phyloP scores from a whole-genome alignment of 2,888 invertebrate species.

The Uropetala carovei region DNA sequence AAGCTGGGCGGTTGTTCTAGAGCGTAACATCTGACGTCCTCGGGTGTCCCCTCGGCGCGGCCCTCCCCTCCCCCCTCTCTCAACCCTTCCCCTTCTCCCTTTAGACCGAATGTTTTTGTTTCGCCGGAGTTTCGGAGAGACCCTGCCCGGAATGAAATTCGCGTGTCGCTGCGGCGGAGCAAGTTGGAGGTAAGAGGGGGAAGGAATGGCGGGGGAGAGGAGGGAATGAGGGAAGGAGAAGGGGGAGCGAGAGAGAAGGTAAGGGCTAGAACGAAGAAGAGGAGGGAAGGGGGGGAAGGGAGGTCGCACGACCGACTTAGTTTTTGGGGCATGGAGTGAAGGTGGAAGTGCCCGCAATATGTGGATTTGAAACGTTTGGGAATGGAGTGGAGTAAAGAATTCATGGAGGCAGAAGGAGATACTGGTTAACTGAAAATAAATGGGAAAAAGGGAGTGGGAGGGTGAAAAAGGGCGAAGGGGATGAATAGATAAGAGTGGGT shows the following conservation, averaged over 20 bases:
- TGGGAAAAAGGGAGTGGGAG: not conserved
- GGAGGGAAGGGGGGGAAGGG: too few species aligned
- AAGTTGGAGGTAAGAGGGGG: constrained; percentile 8
- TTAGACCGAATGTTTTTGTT: constrained; percentile 34
- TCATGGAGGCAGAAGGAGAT: constrained; percentile 3
- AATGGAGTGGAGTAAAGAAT: constrained; percentile 20
- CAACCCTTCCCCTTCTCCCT: not conserved
- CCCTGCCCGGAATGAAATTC: constrained; percentile 29
- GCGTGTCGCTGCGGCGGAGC: constrained; percentile 36
- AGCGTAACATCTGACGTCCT: not conserved
- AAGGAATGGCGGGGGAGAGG: not conserved
- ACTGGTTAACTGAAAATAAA: constrained; percentile 31
- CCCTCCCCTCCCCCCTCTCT: not conserved
- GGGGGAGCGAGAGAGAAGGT: not conserved
- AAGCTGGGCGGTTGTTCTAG: not conserved
- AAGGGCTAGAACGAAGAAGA: not conserved
- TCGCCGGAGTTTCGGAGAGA: not conserved
- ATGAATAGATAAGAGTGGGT: not conserved
- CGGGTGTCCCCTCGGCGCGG: not conserved
- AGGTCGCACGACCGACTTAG: not conserved
- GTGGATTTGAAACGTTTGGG: not conserved
- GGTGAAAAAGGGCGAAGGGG: not conserved
- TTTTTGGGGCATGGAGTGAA: not conserved
- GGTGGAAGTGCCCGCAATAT: not conserved
- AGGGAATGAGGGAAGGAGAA: not conserved